Base-by-base conservation (phyloP, 2,797 vertebrate genomes). In the Yasuhikotakia modesta region DNA sequence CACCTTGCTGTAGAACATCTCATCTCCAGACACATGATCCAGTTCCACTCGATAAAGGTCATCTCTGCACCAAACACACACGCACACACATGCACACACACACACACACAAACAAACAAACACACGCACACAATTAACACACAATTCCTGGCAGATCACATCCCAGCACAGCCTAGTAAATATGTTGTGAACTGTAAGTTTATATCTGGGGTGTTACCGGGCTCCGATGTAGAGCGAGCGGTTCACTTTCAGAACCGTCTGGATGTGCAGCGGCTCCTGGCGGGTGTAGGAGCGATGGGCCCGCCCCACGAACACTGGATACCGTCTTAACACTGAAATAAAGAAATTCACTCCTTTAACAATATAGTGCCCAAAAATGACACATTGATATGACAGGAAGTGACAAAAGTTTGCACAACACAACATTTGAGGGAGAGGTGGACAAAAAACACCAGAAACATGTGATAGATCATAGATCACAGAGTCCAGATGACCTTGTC, bases 191-290 rank as follows among this genome's bases (percentile, higher is more conserved):
- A n/a, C n/a, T n/a, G n/a, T n/a, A n/a, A n/a, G n/a, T n/a, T n/a
- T n/a, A n/a, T n/a, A n/a, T n/a, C n/a, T n/a, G n/a, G n/a, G 55
- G 85, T 85, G 86, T 90, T 91, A 97, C 97, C 97, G 97, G 90
- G 95, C 96, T 79, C 97, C 96, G 0, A 99, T 94, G 93, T 96
- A 98, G 73, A 99, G 93, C 0, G 97, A 98, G 85, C 96, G 90
- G 90, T 99, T 98, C 87, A 99, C 94, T 79, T 95, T 94, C 83
- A 98, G 94, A 81, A 98, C 92, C 0, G 95, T 95, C 88, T 98
- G 96, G 88, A 98, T 96, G 89, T 94, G 92, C 84, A 99, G 94
- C 27, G 84, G 89, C 63, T 95, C 94, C 43, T 92, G 81, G 5
- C 90, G 88, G 48, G 89, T 91, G 0, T 76, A 82, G 0, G 94